A percentile compares a stretch with the other conserved stretches of the same genome.
phyloP scores from a whole-genome alignment of 2,113 vertebrate species.

The Actinemys pallida region DNA sequence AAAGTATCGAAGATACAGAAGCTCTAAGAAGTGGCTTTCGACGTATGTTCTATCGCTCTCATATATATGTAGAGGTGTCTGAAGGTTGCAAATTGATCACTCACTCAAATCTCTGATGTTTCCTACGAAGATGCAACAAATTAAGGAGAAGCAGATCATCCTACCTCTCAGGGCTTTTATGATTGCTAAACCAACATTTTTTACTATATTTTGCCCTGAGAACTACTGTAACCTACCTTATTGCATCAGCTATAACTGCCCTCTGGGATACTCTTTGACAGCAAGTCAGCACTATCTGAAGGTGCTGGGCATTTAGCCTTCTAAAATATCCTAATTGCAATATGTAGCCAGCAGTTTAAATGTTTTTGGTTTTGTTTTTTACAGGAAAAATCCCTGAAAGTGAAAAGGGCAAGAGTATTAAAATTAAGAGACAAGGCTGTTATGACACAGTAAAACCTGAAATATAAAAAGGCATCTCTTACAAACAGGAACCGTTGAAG shows the following conservation, averaged over 20 bases:
- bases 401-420: neutral
- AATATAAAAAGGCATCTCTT: neutral
- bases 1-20: neutral
- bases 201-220: neutral
- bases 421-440: neutral
- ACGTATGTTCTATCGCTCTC: neutral
- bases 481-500: neutral
- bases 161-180: neutral
- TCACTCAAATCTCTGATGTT: neutral
- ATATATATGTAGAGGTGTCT: neutral
- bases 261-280: neutral
- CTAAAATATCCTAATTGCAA: neutral
- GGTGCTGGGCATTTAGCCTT: neutral
- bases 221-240: neutral
- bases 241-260: neutral
- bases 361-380: neutral
- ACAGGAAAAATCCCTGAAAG: neutral
- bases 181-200: neutral
- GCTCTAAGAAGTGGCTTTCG: neutral
- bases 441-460: neutral
- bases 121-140: neutral
- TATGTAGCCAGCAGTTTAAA: neutral
- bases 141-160: neutral
- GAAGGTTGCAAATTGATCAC: neutral
- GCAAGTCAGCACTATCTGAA: neutral